phyloP scores from a whole-genome alignment of 2,888 invertebrate species.

The Oxyteleia sp. region DNA sequence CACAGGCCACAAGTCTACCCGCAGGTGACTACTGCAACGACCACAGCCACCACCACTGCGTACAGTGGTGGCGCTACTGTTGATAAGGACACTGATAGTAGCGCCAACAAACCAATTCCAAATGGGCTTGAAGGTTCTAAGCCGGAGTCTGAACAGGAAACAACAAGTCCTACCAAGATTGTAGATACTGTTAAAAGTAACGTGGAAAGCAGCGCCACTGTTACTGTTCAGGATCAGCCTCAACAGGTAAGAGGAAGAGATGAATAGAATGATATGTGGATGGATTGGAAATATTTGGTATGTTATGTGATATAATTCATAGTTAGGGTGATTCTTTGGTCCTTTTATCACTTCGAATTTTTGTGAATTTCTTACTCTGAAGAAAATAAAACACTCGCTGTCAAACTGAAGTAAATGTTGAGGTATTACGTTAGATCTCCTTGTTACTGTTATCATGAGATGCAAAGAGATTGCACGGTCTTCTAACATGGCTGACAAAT shows the following conservation, averaged over 20 bases:
- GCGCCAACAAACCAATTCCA: constrained; percentile 80
- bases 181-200: constrained; percentile 83
- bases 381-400: too few species aligned
- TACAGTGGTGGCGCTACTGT: constrained; percentile 70
- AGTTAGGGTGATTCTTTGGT: too few species aligned
- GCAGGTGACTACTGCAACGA: constrained; percentile 5
- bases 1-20: constrained; percentile 85
- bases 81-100: constrained; percentile 79
- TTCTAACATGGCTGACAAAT: too few species aligned
- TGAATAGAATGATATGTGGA: too few species aligned
- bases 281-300: too few species aligned
- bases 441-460: too few species aligned
- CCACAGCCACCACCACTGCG: constrained; percentile 17
- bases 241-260: constrained; percentile 61
- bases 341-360: too few species aligned
- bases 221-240: constrained; percentile 74
- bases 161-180: constrained; percentile 75
- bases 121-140: constrained; percentile 83
- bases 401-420: too few species aligned
- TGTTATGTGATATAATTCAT: too few species aligned
- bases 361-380: too few species aligned
- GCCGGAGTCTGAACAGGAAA: constrained; percentile 76
- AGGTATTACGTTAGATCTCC: too few species aligned
- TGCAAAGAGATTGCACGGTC: too few species aligned
- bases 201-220: constrained; percentile 73